These are phyloP conservation scores for Hylia prasina DNA, from an alignment of 2,113 vertebrate species.

Conservation along the genomic window DNA sequence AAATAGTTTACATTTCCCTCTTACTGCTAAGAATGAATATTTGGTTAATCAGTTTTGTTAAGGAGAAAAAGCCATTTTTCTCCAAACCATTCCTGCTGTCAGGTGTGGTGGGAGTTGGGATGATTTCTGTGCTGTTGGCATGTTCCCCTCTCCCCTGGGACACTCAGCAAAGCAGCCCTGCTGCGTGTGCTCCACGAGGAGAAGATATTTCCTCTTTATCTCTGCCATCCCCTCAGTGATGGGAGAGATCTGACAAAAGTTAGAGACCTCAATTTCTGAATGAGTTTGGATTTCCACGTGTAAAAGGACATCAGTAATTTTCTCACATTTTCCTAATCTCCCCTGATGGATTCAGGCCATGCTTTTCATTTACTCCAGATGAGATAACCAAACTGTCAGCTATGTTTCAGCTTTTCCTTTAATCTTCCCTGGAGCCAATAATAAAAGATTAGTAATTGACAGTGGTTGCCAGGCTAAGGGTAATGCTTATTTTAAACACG, in stretches of 20 bases:
- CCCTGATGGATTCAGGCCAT: conserved; percentile 92
- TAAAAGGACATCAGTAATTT: conserved; percentile 88
- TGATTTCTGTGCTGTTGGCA: not conserved
- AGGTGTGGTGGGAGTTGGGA: not conserved
- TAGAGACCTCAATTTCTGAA: conserved; percentile 72
- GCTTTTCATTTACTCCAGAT: conserved; percentile 93
- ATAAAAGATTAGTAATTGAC: conserved; percentile 80
- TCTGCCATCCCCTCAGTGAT: not conserved
- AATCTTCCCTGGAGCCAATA: conserved; percentile 90
- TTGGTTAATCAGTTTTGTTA: not conserved
- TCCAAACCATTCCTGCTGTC: not conserved
- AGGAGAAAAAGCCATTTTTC: not conserved
- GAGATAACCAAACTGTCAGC: conserved; percentile 91
- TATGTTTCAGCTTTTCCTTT: conserved; percentile 84
- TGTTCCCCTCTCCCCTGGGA: not conserved
- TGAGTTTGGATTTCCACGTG: conserved; percentile 78
- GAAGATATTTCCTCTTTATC: not conserved
- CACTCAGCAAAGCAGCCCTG: not conserved
- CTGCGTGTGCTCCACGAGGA: not conserved
- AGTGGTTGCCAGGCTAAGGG: conserved; percentile 62
- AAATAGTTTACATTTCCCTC: not conserved
- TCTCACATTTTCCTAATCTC: conserved; percentile 90
- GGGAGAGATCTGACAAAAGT: conserved; percentile 42
- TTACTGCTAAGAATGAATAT: not conserved
- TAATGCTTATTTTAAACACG: conserved; percentile 78